A percentile compares a stretch with the other conserved stretches of the same genome.
Conservation (phyloP, 2,797 vertebrate genomes). For the Propithecus perrieri region DNA sequence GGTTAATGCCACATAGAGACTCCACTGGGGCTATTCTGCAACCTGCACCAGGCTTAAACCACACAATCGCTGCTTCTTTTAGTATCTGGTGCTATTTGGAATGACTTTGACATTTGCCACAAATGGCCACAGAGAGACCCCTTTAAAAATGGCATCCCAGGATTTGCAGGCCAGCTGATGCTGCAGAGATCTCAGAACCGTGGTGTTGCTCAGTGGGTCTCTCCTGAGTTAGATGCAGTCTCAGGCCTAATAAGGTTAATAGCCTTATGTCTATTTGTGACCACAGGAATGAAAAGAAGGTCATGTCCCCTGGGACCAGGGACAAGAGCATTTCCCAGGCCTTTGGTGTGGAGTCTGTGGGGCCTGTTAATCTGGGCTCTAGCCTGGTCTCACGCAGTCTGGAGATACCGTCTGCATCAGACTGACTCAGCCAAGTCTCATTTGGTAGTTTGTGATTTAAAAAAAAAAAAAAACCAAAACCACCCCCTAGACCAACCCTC, state of each 20-base stretch:
- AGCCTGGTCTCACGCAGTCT: not conserved
- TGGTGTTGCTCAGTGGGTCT: not conserved
- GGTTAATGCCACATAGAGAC: too few species aligned
- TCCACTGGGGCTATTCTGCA: not conserved
- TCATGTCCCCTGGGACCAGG: not conserved
- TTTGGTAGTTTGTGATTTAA: not conserved
- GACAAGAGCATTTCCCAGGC: conserved; percentile 23
- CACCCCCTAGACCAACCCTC: not conserved
- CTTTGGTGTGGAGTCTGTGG: not conserved
- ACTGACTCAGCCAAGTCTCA: not conserved
- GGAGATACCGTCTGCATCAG: not conserved
- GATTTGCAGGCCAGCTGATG: not conserved
- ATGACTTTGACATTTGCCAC: not conserved
- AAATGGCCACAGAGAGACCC: not conserved
- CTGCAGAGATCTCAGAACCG: not conserved
- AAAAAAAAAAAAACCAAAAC: not conserved
- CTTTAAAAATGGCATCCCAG: not conserved
- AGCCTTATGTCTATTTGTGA: conserved; percentile 32
- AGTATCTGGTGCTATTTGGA: not conserved
- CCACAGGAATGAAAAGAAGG: not conserved
- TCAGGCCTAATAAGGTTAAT: conserved; percentile 1
- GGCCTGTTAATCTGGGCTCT: not conserved
- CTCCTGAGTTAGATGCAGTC: not conserved
- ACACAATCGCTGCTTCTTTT: fast-evolving
- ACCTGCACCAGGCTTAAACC: fast-evolving